Evolutionary conservation across 2,113 vertebrate species (phyloP).

Genomic region (Lontra canadensis): DNA sequence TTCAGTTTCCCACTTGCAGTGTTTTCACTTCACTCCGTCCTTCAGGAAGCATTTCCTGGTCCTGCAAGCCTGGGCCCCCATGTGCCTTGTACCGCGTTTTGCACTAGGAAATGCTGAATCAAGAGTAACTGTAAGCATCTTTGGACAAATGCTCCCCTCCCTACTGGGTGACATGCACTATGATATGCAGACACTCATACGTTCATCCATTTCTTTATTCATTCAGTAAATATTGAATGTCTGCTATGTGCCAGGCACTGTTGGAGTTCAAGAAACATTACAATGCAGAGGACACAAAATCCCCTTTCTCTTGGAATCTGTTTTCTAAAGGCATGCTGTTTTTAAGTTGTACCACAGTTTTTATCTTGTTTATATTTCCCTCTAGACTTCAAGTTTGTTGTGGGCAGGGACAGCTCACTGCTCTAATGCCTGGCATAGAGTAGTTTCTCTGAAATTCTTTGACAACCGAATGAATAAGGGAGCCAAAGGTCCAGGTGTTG

Average conservation of each 20-base stretch:
- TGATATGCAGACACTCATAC: fast-evolving
- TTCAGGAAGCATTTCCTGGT: neutral
- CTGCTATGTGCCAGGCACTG: neutral
- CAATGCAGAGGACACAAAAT: neutral
- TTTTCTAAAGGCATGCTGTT: neutral
- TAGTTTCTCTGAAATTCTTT: neutral
- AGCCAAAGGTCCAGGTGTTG: neutral
- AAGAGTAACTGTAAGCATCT: neutral
- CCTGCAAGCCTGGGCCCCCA: fast-evolving
- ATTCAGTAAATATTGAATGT: neutral
- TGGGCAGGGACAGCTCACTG: neutral
- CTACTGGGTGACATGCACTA: neutral
- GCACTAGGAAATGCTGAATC: neutral
- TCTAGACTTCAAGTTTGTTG: neutral
- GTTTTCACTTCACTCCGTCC: neutral
- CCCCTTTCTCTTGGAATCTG: neutral
- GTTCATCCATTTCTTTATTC: neutral
- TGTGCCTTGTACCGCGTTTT: neutral
- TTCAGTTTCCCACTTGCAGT: neutral
- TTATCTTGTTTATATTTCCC: neutral
- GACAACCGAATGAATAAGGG: neutral
- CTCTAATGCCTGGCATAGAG: neutral
- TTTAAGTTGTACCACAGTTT: neutral
- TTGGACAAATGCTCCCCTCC: neutral
- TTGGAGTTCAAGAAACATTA: neutral